These are phyloP conservation scores for Synaphobranchus kaupii DNA, from an alignment of 2,797 vertebrate species.

Conservation along the genomic window DNA sequence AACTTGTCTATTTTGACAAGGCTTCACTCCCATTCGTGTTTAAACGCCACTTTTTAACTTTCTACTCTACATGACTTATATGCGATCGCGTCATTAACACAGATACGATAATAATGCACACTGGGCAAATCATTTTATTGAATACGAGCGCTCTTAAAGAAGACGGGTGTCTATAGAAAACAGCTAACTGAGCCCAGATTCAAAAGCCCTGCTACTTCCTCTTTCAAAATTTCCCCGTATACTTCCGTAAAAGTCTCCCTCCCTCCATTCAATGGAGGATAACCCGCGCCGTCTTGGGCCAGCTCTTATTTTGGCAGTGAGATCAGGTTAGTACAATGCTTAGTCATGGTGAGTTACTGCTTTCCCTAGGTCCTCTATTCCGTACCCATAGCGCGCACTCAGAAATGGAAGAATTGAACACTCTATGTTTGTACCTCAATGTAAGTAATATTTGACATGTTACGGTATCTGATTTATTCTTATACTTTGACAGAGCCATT, in stretches of 20 bases:
- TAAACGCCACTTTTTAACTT: neutral
- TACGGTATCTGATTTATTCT: neutral
- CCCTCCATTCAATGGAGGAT: conserved; percentile 17
- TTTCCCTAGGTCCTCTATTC: conserved; percentile 53
- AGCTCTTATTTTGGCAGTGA: conserved; percentile 80
- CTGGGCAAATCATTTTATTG: neutral
- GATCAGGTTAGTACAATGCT: conserved; percentile 74
- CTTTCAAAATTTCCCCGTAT: conserved; percentile 26
- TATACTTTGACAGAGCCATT: neutral
- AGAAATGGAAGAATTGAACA: conserved; percentile 59
- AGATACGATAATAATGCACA: neutral
- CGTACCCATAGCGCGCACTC: conserved; percentile 60
- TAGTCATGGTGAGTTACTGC: conserved; percentile 88
- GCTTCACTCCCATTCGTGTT: neutral
- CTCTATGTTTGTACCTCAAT: conserved; percentile 56
- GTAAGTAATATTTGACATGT: conserved; percentile 5
- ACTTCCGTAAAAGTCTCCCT: conserved; percentile 63
- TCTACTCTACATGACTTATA: neutral
- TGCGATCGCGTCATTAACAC: neutral
- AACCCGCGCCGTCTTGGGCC: conserved; percentile 6
- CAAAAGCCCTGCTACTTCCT: conserved; percentile 41
- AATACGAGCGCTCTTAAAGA: neutral
- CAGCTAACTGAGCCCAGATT: neutral
- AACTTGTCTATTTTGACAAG: neutral
- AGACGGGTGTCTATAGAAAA: neutral